These are phyloP conservation scores for Cabera pusaria DNA, from an alignment of 2,888 invertebrate genomes.

Conservation along the genomic window DNA sequence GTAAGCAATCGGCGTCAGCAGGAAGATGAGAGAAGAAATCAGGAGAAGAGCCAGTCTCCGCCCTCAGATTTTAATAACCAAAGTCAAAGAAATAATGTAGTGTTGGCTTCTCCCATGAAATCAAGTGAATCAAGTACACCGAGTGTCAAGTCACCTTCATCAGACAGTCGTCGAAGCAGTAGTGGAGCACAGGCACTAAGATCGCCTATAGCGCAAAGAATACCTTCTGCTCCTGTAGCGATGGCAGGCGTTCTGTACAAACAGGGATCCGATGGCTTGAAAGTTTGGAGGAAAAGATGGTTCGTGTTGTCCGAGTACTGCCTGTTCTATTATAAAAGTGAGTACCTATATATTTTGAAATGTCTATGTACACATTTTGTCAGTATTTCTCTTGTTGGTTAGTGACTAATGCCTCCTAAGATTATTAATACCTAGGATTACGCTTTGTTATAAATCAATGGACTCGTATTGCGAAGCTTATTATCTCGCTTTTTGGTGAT, in stretches of 20 bases:
- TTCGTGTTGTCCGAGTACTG: slow-evolving; percentile 97
- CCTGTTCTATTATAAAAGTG: slow-evolving; percentile 96
- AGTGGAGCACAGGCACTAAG: slow-evolving; percentile 86
- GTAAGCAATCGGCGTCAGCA: slow-evolving; percentile 48
- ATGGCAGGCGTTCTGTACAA: slow-evolving; percentile 96
- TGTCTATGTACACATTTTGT: background rate
- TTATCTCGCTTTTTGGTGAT: no score
- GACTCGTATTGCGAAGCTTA: no score
- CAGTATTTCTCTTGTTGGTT: background rate
- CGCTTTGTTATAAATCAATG: no score
- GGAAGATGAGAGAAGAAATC: slow-evolving; percentile 62
- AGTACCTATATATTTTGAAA: slow-evolving; percentile 46
- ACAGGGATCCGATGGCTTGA: slow-evolving; percentile 95
- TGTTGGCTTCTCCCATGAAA: slow-evolving; percentile 69
- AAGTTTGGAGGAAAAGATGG: slow-evolving; percentile 97
- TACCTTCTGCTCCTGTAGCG: slow-evolving; percentile 92
- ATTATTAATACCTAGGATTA: no score
- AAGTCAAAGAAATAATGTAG: slow-evolving; percentile 54
- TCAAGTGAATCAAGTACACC: slow-evolving; percentile 75
- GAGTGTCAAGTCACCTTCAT: slow-evolving; percentile 76
- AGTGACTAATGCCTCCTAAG: no score
- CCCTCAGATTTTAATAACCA: slow-evolving; percentile 62
- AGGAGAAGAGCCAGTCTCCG: slow-evolving; percentile 60
- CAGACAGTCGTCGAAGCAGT: slow-evolving; percentile 75
- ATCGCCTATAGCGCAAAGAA: slow-evolving; percentile 93